phyloP scores from a whole-genome alignment of 2,888 invertebrate species.

The Ellobium chinense region DNA sequence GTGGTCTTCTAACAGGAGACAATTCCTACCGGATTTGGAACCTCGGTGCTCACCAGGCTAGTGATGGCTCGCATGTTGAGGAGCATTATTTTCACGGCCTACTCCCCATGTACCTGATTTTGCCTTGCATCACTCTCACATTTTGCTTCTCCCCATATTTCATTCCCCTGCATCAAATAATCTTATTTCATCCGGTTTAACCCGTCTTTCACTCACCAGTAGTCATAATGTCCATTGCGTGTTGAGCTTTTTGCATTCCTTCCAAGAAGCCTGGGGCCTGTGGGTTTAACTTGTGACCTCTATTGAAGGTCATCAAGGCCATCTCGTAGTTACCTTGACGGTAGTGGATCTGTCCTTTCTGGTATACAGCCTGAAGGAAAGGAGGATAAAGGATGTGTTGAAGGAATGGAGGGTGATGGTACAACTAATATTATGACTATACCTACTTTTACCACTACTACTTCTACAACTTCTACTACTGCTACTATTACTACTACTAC shows the following conservation, averaged over 20 bases:
- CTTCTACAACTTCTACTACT: not conserved
- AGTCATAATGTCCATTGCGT: constrained; percentile 48
- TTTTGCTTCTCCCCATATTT: too few species aligned
- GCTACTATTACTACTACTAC: not conserved
- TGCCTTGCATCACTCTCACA: too few species aligned
- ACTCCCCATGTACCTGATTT: too few species aligned
- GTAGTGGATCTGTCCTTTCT: constrained; percentile 94
- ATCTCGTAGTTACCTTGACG: constrained; percentile 95
- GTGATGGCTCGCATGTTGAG: too few species aligned
- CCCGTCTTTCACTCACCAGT: constrained; percentile 26
- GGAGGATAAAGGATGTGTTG: not conserved
- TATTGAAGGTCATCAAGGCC: constrained; percentile 93
- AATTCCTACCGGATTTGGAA: too few species aligned
- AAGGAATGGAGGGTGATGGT: not conserved
- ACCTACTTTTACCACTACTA: not conserved
- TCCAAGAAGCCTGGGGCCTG: constrained; percentile 86
- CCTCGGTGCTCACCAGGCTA: too few species aligned
- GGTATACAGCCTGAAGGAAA: constrained; percentile 22
- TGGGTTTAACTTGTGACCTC: constrained; percentile 90
- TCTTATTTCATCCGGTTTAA: too few species aligned
- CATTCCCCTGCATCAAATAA: too few species aligned
- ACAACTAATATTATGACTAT: not conserved
- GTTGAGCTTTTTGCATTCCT: constrained; percentile 89
- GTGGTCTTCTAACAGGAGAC: too few species aligned
- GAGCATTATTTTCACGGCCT: too few species aligned